phyloP scores from a whole-genome alignment of 2,113 vertebrate species.

The Theristicus caerulescens region DNA sequence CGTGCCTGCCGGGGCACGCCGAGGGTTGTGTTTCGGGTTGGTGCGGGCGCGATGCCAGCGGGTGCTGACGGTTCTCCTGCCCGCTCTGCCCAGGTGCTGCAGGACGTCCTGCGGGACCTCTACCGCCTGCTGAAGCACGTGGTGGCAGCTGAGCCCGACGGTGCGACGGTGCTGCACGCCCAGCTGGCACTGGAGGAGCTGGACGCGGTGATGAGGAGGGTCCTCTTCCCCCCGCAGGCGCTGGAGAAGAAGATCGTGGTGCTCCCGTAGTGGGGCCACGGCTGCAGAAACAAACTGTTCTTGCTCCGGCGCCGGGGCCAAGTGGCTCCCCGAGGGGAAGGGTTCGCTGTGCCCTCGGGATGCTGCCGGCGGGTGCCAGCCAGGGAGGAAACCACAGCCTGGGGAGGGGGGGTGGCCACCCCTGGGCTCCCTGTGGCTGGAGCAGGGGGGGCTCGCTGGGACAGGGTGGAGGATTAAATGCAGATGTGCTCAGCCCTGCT shows the following conservation, averaged over 20 bases:
- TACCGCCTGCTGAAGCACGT: slow-evolving; percentile 92
- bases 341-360: rapidly evolving
- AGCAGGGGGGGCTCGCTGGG: not conserved
- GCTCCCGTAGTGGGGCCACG: slow-evolving; percentile 70
- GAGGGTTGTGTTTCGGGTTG: not conserved
- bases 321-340: rapidly evolving
- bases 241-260: slow-evolving; percentile 93
- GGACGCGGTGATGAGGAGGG: slow-evolving; percentile 78
- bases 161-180: slow-evolving; percentile 82
- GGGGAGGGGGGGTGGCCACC: no score
- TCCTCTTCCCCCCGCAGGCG: slow-evolving; percentile 85
- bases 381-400: rapidly evolving
- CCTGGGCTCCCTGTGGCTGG: rapidly evolving
- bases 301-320: rapidly evolving
- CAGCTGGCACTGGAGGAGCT: slow-evolving; percentile 92
- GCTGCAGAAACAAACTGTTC: not conserved
- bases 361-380: rapidly evolving
- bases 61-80: not conserved
- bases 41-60: rapidly evolving
- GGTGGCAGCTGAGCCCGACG: slow-evolving; percentile 76
- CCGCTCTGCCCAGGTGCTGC: slow-evolving; percentile 74
- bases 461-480: not conserved
- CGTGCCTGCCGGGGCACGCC: rapidly evolving
- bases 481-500: not conserved
- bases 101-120: slow-evolving; percentile 86